Evolutionary conservation across 2,113 vertebrate genomes (phyloP).

Genomic region (Gambusia holbrooki): DNA sequence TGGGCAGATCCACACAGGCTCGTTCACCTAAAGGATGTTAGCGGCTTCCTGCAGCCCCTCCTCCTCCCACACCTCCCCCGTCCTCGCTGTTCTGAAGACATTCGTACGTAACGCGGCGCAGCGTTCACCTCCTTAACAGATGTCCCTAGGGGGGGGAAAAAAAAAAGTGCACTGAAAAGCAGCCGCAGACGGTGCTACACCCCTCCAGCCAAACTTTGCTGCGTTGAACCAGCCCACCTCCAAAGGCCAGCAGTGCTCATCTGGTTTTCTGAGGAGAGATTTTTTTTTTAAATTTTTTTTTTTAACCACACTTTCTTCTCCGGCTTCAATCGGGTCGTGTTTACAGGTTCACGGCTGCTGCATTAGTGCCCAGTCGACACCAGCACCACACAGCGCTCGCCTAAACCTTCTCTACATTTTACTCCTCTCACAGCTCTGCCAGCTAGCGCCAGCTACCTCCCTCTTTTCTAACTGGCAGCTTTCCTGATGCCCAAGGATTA

Average conservation of each 20-base stretch:
- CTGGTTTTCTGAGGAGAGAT: conserved; percentile 27
- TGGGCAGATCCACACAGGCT: conserved; percentile 67
- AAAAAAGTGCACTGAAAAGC: conserved; percentile 61
- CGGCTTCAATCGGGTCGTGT: conserved; percentile 35
- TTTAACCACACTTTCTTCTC: conserved; percentile 11
- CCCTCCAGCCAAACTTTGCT: conserved; percentile 57
- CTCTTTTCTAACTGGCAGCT: conserved; percentile 38
- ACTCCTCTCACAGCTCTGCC: conserved; percentile 46
- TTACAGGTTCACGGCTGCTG: conserved; percentile 55
- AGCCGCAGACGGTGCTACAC: conserved; percentile 72
- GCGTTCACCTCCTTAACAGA: conserved; percentile 52
- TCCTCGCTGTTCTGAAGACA: conserved; percentile 41
- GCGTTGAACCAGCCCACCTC: conserved; percentile 30
- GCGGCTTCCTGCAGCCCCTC: conserved; percentile 22
- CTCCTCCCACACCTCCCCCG: background rate
- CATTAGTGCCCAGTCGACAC: conserved; percentile 41
- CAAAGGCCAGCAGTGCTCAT: conserved; percentile 41
- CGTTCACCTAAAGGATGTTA: conserved; percentile 49
- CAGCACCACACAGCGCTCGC: conserved; percentile 48
- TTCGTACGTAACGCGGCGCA: conserved; percentile 38
- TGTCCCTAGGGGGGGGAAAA: conserved; percentile 49
- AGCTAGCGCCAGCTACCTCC: conserved; percentile 66
- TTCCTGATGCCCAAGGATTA: conserved; percentile 37
- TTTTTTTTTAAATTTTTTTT: conserved; percentile 7
- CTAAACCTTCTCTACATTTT: conserved; percentile 34